Evolutionary conservation across 2,113 vertebrate species (phyloP).

Genomic region (Pteruthius melanotis): DNA sequence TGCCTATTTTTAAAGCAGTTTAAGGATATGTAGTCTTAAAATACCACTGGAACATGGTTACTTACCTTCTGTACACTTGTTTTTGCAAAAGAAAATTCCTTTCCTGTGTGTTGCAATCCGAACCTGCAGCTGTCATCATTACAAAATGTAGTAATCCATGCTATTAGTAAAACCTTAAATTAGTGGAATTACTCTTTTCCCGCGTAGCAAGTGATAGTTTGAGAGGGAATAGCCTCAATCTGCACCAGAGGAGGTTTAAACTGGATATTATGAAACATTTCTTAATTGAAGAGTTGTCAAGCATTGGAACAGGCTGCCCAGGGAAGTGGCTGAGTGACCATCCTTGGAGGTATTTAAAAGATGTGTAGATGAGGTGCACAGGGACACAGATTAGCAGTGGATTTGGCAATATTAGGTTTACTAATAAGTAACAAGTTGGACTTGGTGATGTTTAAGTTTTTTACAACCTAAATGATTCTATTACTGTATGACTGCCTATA

Average conservation of each 20-base stretch:
- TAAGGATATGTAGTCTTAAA: background rate
- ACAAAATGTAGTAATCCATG: background rate
- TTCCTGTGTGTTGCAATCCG: background rate
- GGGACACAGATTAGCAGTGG: background rate
- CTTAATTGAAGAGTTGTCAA: background rate
- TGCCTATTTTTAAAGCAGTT: background rate
- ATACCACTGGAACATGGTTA: background rate
- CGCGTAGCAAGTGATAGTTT: background rate
- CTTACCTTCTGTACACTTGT: background rate
- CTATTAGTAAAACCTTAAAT: background rate
- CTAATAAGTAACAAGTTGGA: no score
- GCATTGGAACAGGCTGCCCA: background rate
- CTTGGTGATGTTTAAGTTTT: background rate
- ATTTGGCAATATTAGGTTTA: background rate
- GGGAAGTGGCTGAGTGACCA: background rate
- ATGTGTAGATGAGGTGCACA: fast-evolving
- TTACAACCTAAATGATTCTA: background rate
- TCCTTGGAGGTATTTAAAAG: background rate
- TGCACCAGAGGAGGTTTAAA: background rate
- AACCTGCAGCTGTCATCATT: background rate
- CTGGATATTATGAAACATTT: background rate
- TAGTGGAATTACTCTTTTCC: background rate
- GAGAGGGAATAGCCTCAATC: background rate
- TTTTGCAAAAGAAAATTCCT: no score
- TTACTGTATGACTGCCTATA: background rate